These are phyloP conservation scores for Dorcus hopei DNA, from an alignment of 2,888 invertebrate genomes.

Conservation along the genomic window DNA sequence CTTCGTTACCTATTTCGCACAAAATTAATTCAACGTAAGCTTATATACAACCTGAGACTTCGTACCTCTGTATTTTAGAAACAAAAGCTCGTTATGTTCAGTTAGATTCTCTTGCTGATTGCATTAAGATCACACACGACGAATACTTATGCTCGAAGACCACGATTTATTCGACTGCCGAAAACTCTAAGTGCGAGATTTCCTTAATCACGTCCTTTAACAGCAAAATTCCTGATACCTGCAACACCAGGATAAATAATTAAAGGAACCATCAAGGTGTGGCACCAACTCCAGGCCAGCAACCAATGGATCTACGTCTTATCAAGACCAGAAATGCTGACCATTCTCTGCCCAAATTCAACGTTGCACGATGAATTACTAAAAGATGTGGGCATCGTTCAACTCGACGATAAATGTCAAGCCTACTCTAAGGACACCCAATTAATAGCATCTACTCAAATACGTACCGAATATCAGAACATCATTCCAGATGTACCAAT, in stretches of 20 bases:
- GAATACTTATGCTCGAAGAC: not conserved
- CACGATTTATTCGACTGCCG: not conserved
- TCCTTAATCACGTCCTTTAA: not conserved
- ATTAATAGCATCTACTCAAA: no score
- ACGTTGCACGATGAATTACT: not conserved
- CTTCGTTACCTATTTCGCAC: not conserved
- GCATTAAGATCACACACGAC: not conserved
- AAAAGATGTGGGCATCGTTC: not conserved
- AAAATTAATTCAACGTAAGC: no score
- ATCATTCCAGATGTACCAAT: not conserved
- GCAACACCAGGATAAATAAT: not conserved
- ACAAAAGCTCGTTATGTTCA: not conserved
- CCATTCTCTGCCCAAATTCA: not conserved
- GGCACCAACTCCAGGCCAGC: not conserved
- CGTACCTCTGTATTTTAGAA: no score
- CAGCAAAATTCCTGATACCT: not conserved
- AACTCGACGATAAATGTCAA: not conserved
- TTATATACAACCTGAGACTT: no score
- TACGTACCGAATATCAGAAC: not conserved
- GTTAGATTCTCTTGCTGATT: not conserved
- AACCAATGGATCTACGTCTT: conserved; percentile 1
- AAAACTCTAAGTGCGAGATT: not conserved
- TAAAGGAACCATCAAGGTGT: not conserved
- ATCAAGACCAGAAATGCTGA: not conserved
- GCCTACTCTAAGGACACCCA: no score